Evolutionary conservation across 2,797 vertebrate genomes (phyloP), one percentile per base, ranked within the genome.

Genomic region (Graptemys geographica): DNA sequence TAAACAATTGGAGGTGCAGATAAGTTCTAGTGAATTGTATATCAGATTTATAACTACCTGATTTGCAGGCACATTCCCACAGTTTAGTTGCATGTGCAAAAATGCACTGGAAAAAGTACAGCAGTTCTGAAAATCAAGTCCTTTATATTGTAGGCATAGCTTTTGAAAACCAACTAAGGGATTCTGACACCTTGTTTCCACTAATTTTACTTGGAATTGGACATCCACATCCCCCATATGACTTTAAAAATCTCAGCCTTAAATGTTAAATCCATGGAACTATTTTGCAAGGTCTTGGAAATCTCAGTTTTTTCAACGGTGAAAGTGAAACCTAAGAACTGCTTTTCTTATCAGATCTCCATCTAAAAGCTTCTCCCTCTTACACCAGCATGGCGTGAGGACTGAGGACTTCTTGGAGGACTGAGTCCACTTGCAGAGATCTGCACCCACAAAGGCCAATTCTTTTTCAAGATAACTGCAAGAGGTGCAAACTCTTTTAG

Each of bases 391-490:
- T 27, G 33, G 80, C 74, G 53, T 51, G 93, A 89, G 41, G 41
- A 41, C 41, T 41, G 41, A 41, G 41, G 41, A 95, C 74, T 93
- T 79, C 84, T 79, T 69, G 49, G 11, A 84, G 88, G 81, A 95
- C 92, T 84, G 84, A 23, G 2, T 76, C 88, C 72, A 49, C 92
- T 92, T 57, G 59, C 83, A 82, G 91, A 94, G 91, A 92, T 95
- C 95, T 93, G 95, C 18, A 0, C 88, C 87, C 85, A 83, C 79
- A 13, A 53, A 96, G 92, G 97, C 93, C 95, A 92, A 83, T 23
- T 93, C 81, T 91, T 85, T 89, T 95, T 89, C 79, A 83, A 91
- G 88, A 81, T 95, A 94, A 96, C 92, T 97, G 92, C 81, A 86
- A 79, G 90, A 96, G 76, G 90, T 96, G 93, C 79, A 81, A 69